phyloP scores from a whole-genome alignment of 2,888 invertebrate species.

The Apantesis nais region DNA sequence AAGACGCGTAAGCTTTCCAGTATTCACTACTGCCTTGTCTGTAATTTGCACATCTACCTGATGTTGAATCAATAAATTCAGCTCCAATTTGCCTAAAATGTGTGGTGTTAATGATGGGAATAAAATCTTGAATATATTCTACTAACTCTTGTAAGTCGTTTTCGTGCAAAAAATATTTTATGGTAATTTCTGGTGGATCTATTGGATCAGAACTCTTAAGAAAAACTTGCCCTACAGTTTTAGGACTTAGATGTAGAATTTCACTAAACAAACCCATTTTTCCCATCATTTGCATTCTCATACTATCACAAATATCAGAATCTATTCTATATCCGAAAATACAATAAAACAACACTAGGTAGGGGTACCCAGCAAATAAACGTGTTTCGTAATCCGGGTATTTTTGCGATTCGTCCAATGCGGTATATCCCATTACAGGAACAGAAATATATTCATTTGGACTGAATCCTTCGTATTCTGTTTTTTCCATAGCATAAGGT shows the following conservation, averaged over 20 bases:
- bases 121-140: constrained; percentile 28
- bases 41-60: constrained; percentile 1
- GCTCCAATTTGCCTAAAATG: constrained; percentile 20
- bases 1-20: constrained; percentile 7
- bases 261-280: constrained; percentile 48
- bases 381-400: constrained; percentile 62
- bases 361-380: not conserved
- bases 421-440: constrained; percentile 53
- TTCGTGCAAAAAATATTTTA: constrained; percentile 53
- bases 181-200: constrained; percentile 50
- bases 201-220: constrained; percentile 55
- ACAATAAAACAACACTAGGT: not conserved
- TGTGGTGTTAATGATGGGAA: constrained; percentile 17
- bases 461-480: not conserved
- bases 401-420: constrained; percentile 52
- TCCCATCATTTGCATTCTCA: constrained; percentile 39
- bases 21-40: not conserved
- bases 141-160: constrained; percentile 22
- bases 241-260: constrained; percentile 53
- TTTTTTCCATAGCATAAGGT: constrained; percentile 9
- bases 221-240: constrained; percentile 58
- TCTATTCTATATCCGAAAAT: constrained; percentile 2
- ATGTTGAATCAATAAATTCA: constrained; percentile 17
- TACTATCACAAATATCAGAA: constrained; percentile 37
- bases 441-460: constrained; percentile 23